These are phyloP conservation scores for Clarias gariepinus DNA, from an alignment of 2,113 vertebrate genomes.

Conservation along the genomic window DNA sequence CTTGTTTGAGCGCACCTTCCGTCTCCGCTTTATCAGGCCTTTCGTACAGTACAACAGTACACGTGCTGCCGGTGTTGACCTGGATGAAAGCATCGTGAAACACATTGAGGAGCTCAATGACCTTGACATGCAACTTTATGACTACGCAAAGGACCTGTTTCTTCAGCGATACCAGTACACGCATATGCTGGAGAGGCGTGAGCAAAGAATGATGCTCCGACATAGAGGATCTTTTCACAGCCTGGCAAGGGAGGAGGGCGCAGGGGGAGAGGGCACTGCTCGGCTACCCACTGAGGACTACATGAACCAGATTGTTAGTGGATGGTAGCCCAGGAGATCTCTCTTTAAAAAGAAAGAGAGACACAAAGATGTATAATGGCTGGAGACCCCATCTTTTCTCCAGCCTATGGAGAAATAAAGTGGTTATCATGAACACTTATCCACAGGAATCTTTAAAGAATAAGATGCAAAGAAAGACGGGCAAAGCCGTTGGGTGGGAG, in stretches of 20 bases:
- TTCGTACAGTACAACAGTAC: slow-evolving; percentile 99
- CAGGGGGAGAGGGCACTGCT: slow-evolving; percentile 58
- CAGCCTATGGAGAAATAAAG: background rate
- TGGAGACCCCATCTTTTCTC: slow-evolving; percentile 1
- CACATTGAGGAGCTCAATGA: slow-evolving; percentile 97
- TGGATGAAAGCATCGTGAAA: slow-evolving; percentile 85
- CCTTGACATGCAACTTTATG: slow-evolving; percentile 96
- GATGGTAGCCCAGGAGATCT: slow-evolving; percentile 82
- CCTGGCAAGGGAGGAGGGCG: slow-evolving; percentile 38
- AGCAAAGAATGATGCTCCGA: slow-evolving; percentile 83
- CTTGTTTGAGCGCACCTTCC: slow-evolving; percentile 96
- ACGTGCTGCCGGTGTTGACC: slow-evolving; percentile 90
- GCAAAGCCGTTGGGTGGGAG: background rate
- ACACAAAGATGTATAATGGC: slow-evolving; percentile 9
- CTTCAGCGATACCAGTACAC: slow-evolving; percentile 97
- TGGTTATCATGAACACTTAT: slow-evolving; percentile 2
- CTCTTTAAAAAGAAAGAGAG: slow-evolving; percentile 36
- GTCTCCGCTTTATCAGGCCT: slow-evolving; percentile 93
- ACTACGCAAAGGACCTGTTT: slow-evolving; percentile 97
- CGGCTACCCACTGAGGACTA: slow-evolving; percentile 97
- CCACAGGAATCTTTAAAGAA: background rate
- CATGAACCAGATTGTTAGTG: slow-evolving; percentile 99
- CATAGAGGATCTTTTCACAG: slow-evolving; percentile 76
- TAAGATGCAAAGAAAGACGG: background rate
- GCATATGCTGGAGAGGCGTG: slow-evolving; percentile 88